Base-by-base conservation (phyloP, 1,140 invertebrate genomes). In the Eufriesea mexicana region DNA sequence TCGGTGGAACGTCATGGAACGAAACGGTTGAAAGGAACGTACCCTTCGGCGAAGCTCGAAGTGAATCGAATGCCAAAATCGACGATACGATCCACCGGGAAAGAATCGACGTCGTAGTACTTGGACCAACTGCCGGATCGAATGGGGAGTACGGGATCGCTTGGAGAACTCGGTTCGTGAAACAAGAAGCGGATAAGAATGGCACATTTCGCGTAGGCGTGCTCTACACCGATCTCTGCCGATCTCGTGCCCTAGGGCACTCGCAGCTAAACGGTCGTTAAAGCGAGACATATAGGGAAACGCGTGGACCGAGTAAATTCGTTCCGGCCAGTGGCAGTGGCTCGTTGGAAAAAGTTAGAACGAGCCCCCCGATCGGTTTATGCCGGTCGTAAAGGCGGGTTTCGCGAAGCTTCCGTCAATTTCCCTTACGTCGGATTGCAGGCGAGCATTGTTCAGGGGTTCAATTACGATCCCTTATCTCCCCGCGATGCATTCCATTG, bases 21-120 rank as follows among this genome's bases (percentile, higher is more conserved):
- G 83, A 87, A 88, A 87, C 51, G 67, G 73, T 73, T 84, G 86
- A 86, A 70, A 87, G 54, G 85, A 81, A 70, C 84, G 54, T 84
- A 86, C 64, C 76, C 85, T 80, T 81, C 82, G 76, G 75, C 76
- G 70, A 64, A 84, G 78, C 79, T 73, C 83, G 61, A 25, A 84
- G 45, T 49, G 83, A 82, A 86, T 83, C 88, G 76, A 81, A 89
- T 79, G 73, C 76, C 76, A 84, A 89, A 89, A 88, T 89, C 86
- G 80, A 88, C 84, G 87, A 86, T 89, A 89, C 86, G 76, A 88
- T 84, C 82, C 82, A 75, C 79, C 71, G 72, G 62, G 64, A 55
- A 87, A 87, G 86, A 83, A 84, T 86, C 86, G 85, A 42, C 66
- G 14, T 66, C 54, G 76, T 82, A 86, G 64, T 87, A 79, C 54